Conservation (phyloP, 92 coral and sea anemone species). For the Diadumene lineata region DNA sequence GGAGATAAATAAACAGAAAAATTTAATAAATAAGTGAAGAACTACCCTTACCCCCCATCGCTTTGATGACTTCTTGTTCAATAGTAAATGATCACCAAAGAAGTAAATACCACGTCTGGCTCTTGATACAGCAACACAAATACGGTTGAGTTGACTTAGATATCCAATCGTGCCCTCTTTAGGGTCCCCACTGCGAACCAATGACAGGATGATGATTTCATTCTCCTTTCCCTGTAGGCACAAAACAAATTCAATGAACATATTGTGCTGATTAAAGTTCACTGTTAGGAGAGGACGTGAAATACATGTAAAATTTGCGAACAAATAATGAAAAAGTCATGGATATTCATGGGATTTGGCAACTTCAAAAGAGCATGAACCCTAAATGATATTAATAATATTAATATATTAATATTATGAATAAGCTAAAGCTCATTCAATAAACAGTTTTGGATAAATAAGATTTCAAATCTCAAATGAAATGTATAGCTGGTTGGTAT, state of each 20-base stretch:
- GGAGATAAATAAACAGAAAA: no score
- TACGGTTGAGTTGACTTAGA: slow-evolving; percentile 58
- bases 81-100: slow-evolving; percentile 52
- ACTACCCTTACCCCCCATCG: slow-evolving; percentile 77
- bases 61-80: slow-evolving; percentile 4
- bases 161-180: slow-evolving; percentile 52
- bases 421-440: no score
- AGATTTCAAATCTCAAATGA: no score
- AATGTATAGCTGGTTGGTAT: no score
- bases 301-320: background rate
- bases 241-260: background rate
- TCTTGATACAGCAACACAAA: slow-evolving; percentile 85
- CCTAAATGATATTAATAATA: no score
- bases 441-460: no score
- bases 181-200: slow-evolving; percentile 59
- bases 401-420: no score
- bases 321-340: background rate
- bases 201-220: slow-evolving; percentile 71
- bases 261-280: no score
- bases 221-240: slow-evolving; percentile 65
- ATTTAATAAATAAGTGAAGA: no score
- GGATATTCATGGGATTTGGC: no score
- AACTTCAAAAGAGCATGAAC: no score
- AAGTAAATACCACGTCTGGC: slow-evolving; percentile 79
- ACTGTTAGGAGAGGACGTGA: background rate